A percentile compares a stretch with the other conserved stretches of the same genome.
Conservation (phyloP, 2,888 invertebrate species). For the Pteria penguin region DNA sequence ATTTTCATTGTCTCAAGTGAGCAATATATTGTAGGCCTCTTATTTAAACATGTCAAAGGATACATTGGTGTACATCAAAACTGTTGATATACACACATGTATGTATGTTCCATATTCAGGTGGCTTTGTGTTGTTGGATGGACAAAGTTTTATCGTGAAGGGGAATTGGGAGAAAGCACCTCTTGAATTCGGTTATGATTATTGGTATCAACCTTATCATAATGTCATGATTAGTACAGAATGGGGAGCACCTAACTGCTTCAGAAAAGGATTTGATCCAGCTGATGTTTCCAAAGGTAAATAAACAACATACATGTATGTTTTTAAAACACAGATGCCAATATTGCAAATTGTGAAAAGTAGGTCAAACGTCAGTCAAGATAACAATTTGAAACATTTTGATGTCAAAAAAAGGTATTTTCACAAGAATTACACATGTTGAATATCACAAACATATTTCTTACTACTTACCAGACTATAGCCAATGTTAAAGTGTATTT, state of each 20-base stretch:
- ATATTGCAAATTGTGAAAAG: background rate
- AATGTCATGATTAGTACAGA: conserved; percentile 94
- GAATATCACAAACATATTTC: no score
- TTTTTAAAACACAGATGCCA: background rate
- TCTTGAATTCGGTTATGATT: conserved; percentile 90
- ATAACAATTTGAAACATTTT: background rate
- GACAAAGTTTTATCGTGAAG: conserved; percentile 88
- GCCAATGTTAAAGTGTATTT: no score
- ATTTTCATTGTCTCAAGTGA: no score
- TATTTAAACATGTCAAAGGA: no score
- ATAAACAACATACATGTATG: background rate
- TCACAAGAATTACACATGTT: no score
- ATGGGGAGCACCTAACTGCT: conserved; percentile 94
- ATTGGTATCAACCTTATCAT: conserved; percentile 97
- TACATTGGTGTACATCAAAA: no score
- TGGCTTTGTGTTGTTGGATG: conserved; percentile 93
- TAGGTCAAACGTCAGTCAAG: background rate
- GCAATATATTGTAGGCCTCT: no score
- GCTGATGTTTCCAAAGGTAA: conserved; percentile 81
- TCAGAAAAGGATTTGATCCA: conserved; percentile 84
- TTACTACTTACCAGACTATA: no score
- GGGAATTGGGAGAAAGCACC: conserved; percentile 78
- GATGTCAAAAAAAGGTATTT: no score
- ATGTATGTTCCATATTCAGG: no score
- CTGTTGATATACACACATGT: no score